Conservation (phyloP, 1,140 invertebrate species). For the Leptinotarsa defecta region DNA sequence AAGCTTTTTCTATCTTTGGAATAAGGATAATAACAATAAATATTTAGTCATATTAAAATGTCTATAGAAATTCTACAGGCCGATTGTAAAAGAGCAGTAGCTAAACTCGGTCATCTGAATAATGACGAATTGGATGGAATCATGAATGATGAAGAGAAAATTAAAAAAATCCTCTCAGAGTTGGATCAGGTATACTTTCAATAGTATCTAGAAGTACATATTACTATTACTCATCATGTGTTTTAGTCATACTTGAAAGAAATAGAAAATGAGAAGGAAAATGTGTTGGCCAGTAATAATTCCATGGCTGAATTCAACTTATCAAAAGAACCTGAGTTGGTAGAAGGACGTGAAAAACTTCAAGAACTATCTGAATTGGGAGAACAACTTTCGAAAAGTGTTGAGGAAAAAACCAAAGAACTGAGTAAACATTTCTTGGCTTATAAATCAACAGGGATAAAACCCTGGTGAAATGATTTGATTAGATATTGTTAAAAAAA, state of each 20-base stretch:
- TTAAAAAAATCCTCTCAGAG: constrained; percentile 78
- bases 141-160: constrained; percentile 81
- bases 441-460: no score
- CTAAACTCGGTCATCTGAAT: constrained; percentile 52
- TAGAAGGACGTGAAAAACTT: constrained; percentile 71
- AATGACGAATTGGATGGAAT: constrained; percentile 82
- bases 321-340: constrained; percentile 77
- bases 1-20: no score
- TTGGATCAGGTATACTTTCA: constrained; percentile 70
- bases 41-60: constrained; percentile 32
- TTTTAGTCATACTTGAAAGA: constrained; percentile 70
- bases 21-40: no score
- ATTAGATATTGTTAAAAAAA: no score
- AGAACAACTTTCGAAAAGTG: constrained; percentile 66
- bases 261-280: constrained; percentile 81
- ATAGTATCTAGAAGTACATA: not conserved
- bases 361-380: constrained; percentile 72
- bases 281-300: constrained; percentile 82
- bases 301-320: constrained; percentile 87
- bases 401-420: constrained; percentile 71
- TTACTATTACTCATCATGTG: constrained; percentile 11
- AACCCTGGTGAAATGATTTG: no score
- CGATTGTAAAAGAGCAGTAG: constrained; percentile 44
- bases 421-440: constrained; percentile 60
- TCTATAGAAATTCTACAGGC: constrained; percentile 43